Evolutionary conservation across 2,797 vertebrate species (phyloP).

Genomic region (Halcyon chelicuti): DNA sequence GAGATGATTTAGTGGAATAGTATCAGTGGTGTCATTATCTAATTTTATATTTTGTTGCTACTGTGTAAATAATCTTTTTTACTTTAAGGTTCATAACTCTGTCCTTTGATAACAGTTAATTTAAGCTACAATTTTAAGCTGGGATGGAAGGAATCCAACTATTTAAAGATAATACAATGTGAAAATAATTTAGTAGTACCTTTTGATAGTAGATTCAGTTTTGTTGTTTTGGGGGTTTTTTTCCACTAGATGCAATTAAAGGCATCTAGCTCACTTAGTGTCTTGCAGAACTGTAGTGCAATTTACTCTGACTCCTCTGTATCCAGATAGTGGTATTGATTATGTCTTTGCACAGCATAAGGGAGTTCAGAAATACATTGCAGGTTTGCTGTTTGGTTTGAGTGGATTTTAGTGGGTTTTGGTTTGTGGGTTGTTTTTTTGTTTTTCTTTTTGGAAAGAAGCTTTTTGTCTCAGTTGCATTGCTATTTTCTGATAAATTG

Average conservation of each 20-base stretch:
- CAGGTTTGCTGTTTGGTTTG: not conserved
- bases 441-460: not conserved
- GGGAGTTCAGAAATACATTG: not conserved
- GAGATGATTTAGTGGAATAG: not conserved
- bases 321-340: not conserved
- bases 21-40: not conserved
- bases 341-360: not conserved
- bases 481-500: not conserved
- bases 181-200: not conserved
- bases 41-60: not conserved
- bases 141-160: not conserved
- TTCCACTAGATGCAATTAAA: not conserved
- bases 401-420: accelerated
- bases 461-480: not conserved
- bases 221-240: not conserved
- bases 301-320: not conserved
- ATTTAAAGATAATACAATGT: not conserved
- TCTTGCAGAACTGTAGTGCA: not conserved
- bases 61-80: not conserved
- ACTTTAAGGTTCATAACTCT: not conserved
- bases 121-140: not conserved
- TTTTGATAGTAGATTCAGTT: not conserved
- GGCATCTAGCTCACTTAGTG: not conserved
- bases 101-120: not conserved
- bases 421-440: not conserved